These are phyloP conservation scores for Achatina immaculata DNA, from an alignment of 1,140 invertebrate species.

Conservation along the genomic window DNA sequence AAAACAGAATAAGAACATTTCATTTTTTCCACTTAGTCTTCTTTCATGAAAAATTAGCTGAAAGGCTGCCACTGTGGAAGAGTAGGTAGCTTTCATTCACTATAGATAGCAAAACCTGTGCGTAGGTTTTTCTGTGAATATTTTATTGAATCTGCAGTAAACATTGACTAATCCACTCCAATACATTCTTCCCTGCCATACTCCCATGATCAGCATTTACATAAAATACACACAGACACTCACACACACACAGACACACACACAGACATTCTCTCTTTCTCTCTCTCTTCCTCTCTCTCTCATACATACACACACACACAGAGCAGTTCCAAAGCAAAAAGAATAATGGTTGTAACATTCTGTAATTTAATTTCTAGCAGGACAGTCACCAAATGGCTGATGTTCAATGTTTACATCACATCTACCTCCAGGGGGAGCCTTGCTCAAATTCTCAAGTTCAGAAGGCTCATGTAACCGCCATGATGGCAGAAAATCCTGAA, in stretches of 20 bases:
- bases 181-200: too few relatives aligned
- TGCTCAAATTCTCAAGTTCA: constrained; percentile 2
- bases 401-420: constrained; percentile 16
- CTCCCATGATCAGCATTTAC: too few relatives aligned
- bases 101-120: too few relatives aligned
- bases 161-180: too few relatives aligned
- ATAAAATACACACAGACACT: not conserved
- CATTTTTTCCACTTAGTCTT: too few relatives aligned
- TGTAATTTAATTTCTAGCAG: not conserved
- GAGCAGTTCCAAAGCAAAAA: not conserved
- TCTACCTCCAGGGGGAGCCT: not conserved
- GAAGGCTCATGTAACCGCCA: not conserved
- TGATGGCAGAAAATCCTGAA: not conserved
- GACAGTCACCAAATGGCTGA: constrained; percentile 15
- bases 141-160: too few relatives aligned
- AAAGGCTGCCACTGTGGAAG: too few relatives aligned
- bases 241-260: not conserved
- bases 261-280: not conserved
- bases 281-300: not conserved
- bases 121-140: too few relatives aligned
- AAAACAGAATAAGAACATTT: too few relatives aligned
- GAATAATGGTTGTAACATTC: not conserved
- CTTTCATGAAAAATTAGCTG: too few relatives aligned
- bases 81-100: too few relatives aligned
- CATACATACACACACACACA: not conserved